Conservation (phyloP, 1,140 invertebrate genomes). For the Pachyrhynchus sulphureomaculatus region DNA sequence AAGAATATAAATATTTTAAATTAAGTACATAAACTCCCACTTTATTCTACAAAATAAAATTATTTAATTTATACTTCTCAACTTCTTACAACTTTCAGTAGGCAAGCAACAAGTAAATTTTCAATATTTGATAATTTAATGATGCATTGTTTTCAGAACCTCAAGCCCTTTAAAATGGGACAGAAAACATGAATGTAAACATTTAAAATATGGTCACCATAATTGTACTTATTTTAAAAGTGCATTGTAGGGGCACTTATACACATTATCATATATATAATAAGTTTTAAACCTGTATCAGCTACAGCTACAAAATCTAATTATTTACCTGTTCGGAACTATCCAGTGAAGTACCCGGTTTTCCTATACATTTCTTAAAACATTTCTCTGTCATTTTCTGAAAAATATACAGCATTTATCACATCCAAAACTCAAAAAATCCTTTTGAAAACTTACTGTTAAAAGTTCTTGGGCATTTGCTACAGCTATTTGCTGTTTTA, state of each 20-base stretch:
- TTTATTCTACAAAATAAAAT: background rate
- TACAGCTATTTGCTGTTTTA: slow-evolving; percentile 94
- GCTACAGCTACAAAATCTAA: background rate
- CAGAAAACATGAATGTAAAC: too few species aligned
- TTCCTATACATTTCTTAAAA: slow-evolving; percentile 91
- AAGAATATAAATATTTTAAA: background rate
- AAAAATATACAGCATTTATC: slow-evolving; percentile 50
- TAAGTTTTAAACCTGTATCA: too few species aligned
- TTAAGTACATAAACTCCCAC: background rate
- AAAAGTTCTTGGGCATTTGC: slow-evolving; percentile 93
- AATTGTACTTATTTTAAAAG: too few species aligned
- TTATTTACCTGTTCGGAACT: slow-evolving; percentile 82
- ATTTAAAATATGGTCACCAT: too few species aligned
- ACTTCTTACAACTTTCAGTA: too few species aligned
- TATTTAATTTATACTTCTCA: too few species aligned
- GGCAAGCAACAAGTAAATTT: too few species aligned
- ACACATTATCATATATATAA: too few species aligned
- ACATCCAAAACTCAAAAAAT: slow-evolving; percentile 26
- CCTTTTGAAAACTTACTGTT: slow-evolving; percentile 60
- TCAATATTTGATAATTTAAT: too few species aligned
- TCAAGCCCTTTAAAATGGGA: too few species aligned
- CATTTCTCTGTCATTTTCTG: slow-evolving; percentile 97
- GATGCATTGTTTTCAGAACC: too few species aligned
- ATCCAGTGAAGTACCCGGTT: slow-evolving; percentile 87
- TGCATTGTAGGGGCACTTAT: too few species aligned